Evolutionary conservation across 2,113 vertebrate genomes (phyloP).

Genomic region (Propithecus coquereli): DNA sequence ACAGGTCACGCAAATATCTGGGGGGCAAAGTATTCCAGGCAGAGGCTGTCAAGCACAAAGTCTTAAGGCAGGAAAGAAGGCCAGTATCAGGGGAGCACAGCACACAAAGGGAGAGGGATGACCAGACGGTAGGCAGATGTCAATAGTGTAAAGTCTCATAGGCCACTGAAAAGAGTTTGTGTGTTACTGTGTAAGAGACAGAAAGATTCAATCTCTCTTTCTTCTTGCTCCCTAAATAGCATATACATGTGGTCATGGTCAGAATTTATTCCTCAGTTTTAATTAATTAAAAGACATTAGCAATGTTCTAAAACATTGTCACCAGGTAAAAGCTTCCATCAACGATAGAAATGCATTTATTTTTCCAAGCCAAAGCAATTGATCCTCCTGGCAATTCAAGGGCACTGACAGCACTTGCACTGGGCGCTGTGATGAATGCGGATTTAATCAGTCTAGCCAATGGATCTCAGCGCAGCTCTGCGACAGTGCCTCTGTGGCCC

Average conservation of each 20-base stretch:
- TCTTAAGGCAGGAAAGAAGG: not conserved
- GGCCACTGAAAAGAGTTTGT: not conserved
- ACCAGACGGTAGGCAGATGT: not conserved
- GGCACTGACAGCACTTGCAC: not conserved
- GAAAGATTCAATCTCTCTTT: not conserved
- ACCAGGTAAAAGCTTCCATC: not conserved
- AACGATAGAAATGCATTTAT: not conserved
- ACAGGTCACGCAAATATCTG: not conserved
- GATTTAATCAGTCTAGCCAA: constrained; percentile 27
- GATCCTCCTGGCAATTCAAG: not conserved
- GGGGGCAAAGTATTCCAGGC: not conserved
- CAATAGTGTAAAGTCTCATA: rapidly evolving
- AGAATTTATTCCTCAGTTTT: not conserved
- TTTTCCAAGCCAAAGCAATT: constrained; percentile 55
- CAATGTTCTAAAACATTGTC: not conserved
- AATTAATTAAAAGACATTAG: constrained; percentile 29
- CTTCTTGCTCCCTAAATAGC: not conserved
- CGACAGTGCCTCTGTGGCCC: constrained; percentile 32
- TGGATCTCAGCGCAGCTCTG: not conserved
- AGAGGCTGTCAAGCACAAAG: not conserved
- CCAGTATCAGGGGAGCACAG: not conserved
- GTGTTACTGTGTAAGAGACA: not conserved
- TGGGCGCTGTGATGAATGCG: not conserved
- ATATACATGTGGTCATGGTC: not conserved
- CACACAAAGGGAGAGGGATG: not conserved